Conservation (phyloP, 2,113 vertebrate genomes). For the Oreochromis tanganicae region DNA sequence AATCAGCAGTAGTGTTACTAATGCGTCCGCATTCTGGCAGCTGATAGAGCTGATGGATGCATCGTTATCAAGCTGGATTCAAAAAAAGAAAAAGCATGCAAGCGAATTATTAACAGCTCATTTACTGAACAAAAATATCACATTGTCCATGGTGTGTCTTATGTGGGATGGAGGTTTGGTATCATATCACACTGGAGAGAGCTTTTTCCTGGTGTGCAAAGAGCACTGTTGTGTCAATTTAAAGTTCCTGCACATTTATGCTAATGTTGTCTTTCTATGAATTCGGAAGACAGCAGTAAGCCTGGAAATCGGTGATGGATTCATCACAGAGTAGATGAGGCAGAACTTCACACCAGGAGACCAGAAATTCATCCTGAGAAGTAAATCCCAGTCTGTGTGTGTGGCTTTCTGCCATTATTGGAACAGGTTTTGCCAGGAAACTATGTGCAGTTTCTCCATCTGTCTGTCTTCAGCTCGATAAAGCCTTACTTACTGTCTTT, state of each 20-base stretch:
- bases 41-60: conserved; percentile 3
- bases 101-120: conserved; percentile 23
- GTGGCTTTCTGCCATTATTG: not conserved
- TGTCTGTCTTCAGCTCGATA: not conserved
- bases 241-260: conserved; percentile 34
- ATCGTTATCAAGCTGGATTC: not conserved
- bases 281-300: conserved; percentile 20
- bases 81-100: not conserved
- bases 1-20: not conserved
- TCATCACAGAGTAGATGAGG: conserved; percentile 50
- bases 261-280: conserved; percentile 41
- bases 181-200: not conserved
- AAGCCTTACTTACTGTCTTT: not conserved
- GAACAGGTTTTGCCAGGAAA: not conserved
- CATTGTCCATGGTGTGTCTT: not conserved
- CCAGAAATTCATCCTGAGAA: conserved; percentile 28
- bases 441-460: conserved; percentile 5
- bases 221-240: not conserved
- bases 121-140: not conserved
- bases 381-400: conserved; percentile 33
- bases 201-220: not conserved
- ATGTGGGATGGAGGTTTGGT: not conserved
- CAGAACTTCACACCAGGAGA: conserved; percentile 54
- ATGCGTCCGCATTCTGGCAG: not conserved
- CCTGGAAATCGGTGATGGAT: conserved; percentile 39